phyloP scores from a whole-genome alignment of 1,140 invertebrate genomes.

The Maconellicoccus hirsutus region DNA sequence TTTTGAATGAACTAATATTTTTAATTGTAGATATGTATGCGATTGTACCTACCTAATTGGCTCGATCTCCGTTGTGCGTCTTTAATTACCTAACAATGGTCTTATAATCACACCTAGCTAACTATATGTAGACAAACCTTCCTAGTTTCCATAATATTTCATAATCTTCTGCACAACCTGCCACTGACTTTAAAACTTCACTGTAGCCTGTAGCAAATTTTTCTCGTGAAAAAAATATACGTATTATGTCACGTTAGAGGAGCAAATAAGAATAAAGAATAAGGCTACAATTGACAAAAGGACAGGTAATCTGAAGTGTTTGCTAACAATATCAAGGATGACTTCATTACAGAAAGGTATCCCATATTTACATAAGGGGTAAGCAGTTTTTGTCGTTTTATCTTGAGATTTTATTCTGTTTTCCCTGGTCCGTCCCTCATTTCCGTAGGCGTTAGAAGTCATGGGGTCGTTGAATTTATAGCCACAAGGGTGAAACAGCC shows the following conservation, averaged over 20 bases:
- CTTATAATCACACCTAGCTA: no score
- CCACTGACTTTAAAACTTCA: no score
- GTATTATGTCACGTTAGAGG: neutral
- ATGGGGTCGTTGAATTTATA: conserved; percentile 19
- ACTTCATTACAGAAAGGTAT: conserved; percentile 20
- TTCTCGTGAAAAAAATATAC: no score
- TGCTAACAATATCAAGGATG: conserved; percentile 18
- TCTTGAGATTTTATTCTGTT: conserved; percentile 18
- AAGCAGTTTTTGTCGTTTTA: conserved; percentile 18
- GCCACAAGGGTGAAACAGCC: conserved; percentile 20
- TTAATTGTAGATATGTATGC: no score
- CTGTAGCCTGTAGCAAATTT: no score
- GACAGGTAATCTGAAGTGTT: conserved; percentile 12
- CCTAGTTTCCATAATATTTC: no score
- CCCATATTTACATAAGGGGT: conserved; percentile 21
- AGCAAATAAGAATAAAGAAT: conserved; percentile 18
- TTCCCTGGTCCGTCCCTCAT: conserved; percentile 18
- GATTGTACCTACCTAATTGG: no score
- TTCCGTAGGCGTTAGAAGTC: conserved; percentile 12
- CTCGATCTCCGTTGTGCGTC: no score
- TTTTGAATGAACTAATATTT: no score
- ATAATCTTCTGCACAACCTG: no score
- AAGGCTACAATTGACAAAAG: neutral
- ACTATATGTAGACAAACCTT: no score
- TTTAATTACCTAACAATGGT: no score